These are phyloP conservation scores for Dysmachus trigonus DNA, from an alignment of 2,888 invertebrate genomes.

Conservation along the genomic window DNA sequence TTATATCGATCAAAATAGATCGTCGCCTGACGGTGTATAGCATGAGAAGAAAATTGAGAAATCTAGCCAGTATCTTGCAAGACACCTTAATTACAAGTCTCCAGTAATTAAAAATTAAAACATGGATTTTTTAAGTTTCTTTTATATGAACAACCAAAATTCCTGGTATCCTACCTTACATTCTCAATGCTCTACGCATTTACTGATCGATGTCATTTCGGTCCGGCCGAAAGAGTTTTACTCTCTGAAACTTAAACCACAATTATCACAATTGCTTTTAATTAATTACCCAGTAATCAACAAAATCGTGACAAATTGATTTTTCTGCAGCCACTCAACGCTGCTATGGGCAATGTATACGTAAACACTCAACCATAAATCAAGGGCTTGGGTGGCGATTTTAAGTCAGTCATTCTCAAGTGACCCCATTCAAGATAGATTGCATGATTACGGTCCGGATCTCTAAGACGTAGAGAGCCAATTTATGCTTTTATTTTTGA, in stretches of 20 bases:
- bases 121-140: neutral
- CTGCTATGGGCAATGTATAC: neutral
- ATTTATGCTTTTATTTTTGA: neutral
- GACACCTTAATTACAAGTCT: neutral
- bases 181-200: neutral
- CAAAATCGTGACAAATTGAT: slow-evolving; percentile 36
- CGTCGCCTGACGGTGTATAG: neutral
- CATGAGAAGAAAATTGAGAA: neutral
- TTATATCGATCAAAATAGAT: neutral
- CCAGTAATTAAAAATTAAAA: neutral
- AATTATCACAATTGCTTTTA: slow-evolving; percentile 33
- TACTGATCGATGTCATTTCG: slow-evolving; percentile 11
- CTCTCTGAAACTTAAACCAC: neutral
- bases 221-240: neutral
- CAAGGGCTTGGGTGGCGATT: slow-evolving; percentile 38
- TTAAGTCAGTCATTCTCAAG: slow-evolving; percentile 26
- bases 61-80: neutral
- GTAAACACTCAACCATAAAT: slow-evolving; percentile 10
- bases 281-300: slow-evolving; percentile 31
- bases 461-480: slow-evolving; percentile 1
- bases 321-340: slow-evolving; percentile 19
- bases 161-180: neutral
- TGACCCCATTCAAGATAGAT: slow-evolving; percentile 37
- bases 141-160: neutral
- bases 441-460: slow-evolving; percentile 35